A percentile compares a stretch with the other conserved stretches of the same genome.
These are phyloP conservation scores for Micronisus gabar DNA, from an alignment of 2,113 vertebrate genomes.

Conservation along the genomic window DNA sequence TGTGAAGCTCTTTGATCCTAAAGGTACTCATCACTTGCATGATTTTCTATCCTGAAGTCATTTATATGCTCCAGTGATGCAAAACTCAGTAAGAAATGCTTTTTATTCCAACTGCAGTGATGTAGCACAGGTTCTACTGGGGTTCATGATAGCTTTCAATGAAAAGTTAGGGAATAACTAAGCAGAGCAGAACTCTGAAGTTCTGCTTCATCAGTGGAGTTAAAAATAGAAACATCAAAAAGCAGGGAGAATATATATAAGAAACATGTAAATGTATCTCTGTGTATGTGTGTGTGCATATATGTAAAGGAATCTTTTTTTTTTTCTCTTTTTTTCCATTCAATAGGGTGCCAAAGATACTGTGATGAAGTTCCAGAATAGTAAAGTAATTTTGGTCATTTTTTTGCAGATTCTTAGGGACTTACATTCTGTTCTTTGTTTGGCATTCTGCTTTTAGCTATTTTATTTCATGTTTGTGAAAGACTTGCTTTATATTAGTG, in stretches of 20 bases:
- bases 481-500: neutral
- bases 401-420: neutral
- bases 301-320: neutral
- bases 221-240: neutral
- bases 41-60: neutral
- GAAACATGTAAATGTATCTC: neutral
- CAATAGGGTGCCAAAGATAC: neutral
- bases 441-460: neutral
- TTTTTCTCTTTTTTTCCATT: neutral
- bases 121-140: neutral
- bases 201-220: neutral
- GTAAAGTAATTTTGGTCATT: neutral
- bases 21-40: neutral
- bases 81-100: neutral
- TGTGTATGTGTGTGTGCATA: neutral
- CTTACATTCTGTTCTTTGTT: neutral
- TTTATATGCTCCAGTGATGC: neutral
- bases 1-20: neutral
- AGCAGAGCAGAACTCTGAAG: neutral
- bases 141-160: neutral
- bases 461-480: neutral
- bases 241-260: neutral
- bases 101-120: neutral
- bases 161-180: neutral
- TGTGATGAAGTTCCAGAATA: neutral